phyloP scores from a whole-genome alignment of 1,140 invertebrate genomes.

The Eueides isabella region DNA sequence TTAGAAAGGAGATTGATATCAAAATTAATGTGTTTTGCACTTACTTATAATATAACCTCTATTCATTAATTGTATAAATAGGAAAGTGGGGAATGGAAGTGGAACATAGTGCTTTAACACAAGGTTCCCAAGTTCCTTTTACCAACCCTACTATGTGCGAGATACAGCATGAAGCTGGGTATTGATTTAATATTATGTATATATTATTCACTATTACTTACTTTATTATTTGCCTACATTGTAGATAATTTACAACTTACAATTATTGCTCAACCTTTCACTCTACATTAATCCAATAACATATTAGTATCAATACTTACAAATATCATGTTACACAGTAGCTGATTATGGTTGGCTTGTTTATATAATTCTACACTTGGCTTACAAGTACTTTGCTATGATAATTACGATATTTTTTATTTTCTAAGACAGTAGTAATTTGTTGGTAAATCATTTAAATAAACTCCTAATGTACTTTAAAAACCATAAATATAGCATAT shows the following conservation, averaged over 20 bases:
- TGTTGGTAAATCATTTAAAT: background rate
- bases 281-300: constrained; percentile 13
- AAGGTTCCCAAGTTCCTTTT: no score
- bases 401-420: background rate
- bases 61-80: background rate
- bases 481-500: background rate
- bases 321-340: constrained; percentile 13
- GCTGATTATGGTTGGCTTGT: background rate
- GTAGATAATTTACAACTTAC: background rate
- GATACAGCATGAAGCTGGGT: no score
- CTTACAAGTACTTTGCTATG: background rate
- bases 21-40: no score
- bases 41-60: no score
- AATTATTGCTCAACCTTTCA: constrained; percentile 12
- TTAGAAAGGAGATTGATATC: no score
- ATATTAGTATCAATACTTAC: constrained; percentile 15
- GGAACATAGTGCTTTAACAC: no score
- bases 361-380: background rate
- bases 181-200: background rate
- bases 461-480: background rate
- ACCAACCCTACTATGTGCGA: no score
- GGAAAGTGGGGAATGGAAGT: no score
- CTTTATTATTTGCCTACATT: background rate
- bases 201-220: no score
- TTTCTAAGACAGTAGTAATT: background rate